phyloP scores from a whole-genome alignment of 2,888 invertebrate species.

The Papilio gigon region DNA sequence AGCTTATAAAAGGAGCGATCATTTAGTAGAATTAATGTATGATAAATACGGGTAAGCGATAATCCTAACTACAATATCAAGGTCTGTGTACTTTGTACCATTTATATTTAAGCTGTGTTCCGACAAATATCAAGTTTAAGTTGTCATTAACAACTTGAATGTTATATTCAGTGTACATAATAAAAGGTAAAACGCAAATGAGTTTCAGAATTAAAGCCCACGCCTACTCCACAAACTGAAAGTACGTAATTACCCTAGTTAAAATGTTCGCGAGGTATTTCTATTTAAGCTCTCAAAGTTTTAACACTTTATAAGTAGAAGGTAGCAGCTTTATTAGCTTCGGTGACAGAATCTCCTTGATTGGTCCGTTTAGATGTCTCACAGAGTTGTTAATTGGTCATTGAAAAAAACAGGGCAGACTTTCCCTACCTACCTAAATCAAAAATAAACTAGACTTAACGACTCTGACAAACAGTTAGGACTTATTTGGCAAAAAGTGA shows the following conservation, averaged over 20 bases:
- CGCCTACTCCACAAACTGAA: conserved; percentile 5
- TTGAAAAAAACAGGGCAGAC: no score
- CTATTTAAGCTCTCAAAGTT: neutral
- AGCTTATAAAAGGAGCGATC: neutral
- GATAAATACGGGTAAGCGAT: no score
- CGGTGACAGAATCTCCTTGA: no score
- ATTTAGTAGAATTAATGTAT: neutral
- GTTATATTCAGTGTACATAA: neutral
- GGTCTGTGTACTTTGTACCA: neutral
- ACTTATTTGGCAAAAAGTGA: neutral
- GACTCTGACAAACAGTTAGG: no score
- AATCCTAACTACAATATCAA: no score
- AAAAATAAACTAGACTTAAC: no score
- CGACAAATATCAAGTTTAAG: neutral
- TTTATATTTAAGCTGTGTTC: neutral
- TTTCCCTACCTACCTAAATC: no score
- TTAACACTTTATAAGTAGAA: neutral
- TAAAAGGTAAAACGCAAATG: conserved; percentile 17
- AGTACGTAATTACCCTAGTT: conserved; percentile 22
- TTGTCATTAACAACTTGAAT: neutral
- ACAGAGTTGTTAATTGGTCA: no score
- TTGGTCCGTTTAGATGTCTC: no score
- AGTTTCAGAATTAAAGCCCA: conserved; percentile 13
- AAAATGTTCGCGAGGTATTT: conserved; percentile 18
- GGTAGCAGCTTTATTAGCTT: neutral